Evolutionary conservation across 2,888 invertebrate genomes (phyloP).

Genomic region (Sialis lutaria): DNA sequence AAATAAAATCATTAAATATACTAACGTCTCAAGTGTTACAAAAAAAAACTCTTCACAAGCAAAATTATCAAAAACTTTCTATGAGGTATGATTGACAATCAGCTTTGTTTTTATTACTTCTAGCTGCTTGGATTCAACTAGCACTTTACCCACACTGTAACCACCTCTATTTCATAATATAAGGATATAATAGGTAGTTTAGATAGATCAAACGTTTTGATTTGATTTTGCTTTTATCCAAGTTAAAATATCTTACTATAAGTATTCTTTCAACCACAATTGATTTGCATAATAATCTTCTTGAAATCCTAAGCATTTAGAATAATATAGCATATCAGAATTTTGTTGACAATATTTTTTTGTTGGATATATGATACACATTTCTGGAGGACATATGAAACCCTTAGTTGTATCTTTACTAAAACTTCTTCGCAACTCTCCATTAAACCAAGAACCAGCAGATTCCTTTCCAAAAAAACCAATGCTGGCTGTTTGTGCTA

Average conservation of each 20-base stretch:
- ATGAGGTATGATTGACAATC: conserved; percentile 7
- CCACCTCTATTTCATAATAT: too few species aligned
- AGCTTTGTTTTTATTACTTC: too few species aligned
- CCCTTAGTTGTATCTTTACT: conserved; percentile 33
- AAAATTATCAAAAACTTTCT: conserved; percentile 6
- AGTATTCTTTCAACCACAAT: conserved; percentile 55
- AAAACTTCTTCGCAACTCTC: conserved; percentile 51
- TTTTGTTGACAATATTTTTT: conserved; percentile 70
- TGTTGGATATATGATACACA: conserved; percentile 56
- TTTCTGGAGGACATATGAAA: conserved; percentile 32
- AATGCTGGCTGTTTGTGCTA: conserved; percentile 83
- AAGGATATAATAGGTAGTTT: too few species aligned
- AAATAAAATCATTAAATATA: not conserved
- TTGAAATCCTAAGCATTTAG: conserved; percentile 77
- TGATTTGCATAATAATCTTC: conserved; percentile 66
- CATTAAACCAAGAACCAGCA: conserved; percentile 50
- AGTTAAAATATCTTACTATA: conserved; percentile 41
- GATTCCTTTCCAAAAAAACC: conserved; percentile 64
- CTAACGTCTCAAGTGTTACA: conserved; percentile 3
- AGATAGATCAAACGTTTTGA: too few species aligned
- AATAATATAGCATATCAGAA: conserved; percentile 69
- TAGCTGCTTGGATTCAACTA: too few species aligned
- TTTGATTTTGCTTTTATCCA: too few species aligned
- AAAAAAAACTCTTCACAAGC: conserved; percentile 4
- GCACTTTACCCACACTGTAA: too few species aligned